Evolutionary conservation across 1,140 invertebrate genomes (phyloP).

Genomic region (Pomacea maculata): DNA sequence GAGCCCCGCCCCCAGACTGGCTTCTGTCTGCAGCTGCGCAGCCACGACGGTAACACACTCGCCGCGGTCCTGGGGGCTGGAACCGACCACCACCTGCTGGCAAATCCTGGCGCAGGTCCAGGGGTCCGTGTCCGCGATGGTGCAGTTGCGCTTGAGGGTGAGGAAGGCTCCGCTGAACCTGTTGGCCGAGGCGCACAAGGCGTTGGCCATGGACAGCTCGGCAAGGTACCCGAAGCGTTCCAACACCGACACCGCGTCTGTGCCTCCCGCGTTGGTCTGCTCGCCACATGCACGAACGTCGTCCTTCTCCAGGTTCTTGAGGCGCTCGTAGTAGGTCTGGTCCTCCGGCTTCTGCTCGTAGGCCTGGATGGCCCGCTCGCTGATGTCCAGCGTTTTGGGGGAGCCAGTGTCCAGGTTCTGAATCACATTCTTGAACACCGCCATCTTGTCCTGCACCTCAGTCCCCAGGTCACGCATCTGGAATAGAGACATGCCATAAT

Average conservation of each 20-base stretch:
- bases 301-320: conserved; percentile 12
- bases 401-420: conserved; percentile 15
- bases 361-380: conserved; percentile 17
- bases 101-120: conserved; percentile 20
- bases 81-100: conserved; percentile 12
- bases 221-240: conserved; percentile 26
- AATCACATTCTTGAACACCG: conserved; percentile 26
- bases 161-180: conserved; percentile 25
- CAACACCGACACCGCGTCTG: neutral
- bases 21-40: conserved; percentile 15
- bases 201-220: conserved; percentile 31
- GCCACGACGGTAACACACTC: conserved; percentile 29
- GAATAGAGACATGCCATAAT: neutral
- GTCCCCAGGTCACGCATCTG: conserved; percentile 23
- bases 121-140: neutral
- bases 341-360: conserved; percentile 17
- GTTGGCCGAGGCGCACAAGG: conserved; percentile 22
- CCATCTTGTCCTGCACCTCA: conserved; percentile 26
- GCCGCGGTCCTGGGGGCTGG: neutral
- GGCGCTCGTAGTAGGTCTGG: conserved; percentile 8
- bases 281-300: no score
- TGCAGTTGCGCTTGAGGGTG: conserved; percentile 26
- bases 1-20: neutral
- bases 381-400: neutral
- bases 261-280: neutral